Evolutionary conservation across 2,797 vertebrate genomes (phyloP).

Genomic region (Melanotaenia maccullochi): DNA sequence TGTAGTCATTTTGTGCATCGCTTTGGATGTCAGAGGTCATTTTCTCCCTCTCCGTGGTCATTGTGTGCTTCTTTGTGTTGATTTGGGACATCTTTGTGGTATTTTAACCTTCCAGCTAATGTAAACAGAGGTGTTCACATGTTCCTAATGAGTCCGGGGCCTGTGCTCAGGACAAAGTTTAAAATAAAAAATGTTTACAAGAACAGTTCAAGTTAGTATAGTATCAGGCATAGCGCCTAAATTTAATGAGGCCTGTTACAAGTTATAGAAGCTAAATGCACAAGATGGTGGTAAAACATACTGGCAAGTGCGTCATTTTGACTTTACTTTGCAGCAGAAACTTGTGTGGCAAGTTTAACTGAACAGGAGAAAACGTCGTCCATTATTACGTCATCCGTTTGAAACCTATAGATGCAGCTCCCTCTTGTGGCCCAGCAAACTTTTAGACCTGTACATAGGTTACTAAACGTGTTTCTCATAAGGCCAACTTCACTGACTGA

Average conservation of each 20-base stretch:
- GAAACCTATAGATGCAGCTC: slow-evolving; percentile 55
- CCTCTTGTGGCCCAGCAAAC: slow-evolving; percentile 63
- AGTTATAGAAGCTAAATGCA: background rate
- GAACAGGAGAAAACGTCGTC: slow-evolving; percentile 3
- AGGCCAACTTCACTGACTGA: background rate
- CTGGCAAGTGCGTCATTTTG: background rate
- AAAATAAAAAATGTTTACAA: background rate
- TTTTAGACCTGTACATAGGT: slow-evolving; percentile 28
- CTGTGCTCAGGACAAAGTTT: background rate
- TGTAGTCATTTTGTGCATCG: background rate
- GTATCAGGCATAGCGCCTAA: background rate
- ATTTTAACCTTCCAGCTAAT: background rate
- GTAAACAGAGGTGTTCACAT: background rate
- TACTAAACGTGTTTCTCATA: background rate
- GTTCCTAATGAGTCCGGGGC: background rate
- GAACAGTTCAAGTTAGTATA: background rate
- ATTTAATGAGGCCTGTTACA: background rate
- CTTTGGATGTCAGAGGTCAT: background rate
- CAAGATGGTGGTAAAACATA: background rate
- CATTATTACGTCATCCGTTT: background rate
- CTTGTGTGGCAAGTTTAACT: background rate
- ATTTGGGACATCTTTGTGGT: background rate
- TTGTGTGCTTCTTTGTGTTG: background rate
- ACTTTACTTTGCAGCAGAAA: background rate
- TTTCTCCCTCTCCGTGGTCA: background rate